Conservation (phyloP, 2,888 invertebrate genomes). For the Pseudanteris insignis region DNA sequence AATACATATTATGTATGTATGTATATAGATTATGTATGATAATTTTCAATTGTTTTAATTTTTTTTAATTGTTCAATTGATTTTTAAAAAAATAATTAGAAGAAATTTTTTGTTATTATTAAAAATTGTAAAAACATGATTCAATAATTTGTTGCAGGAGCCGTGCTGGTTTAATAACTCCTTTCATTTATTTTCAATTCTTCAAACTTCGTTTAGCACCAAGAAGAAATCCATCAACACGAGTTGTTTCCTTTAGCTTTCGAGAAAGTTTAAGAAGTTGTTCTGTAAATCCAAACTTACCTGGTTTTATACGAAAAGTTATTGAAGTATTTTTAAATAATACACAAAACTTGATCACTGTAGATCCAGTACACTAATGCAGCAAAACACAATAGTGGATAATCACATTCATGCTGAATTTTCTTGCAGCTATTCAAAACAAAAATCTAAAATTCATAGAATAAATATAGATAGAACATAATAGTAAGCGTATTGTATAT, state of each 20-base stretch:
- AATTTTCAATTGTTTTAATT: too few species aligned
- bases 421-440: conserved; percentile 34
- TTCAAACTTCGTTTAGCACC: conserved; percentile 91
- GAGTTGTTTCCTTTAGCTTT: conserved; percentile 91
- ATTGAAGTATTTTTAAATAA: conserved; percentile 74
- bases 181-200: conserved; percentile 97
- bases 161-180: conserved; percentile 87
- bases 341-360: conserved; percentile 79
- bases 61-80: too few species aligned
- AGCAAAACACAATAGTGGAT: conserved; percentile 51
- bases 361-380: too few species aligned
- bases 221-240: conserved; percentile 94
- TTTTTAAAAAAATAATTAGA: too few species aligned
- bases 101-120: background rate
- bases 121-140: conserved; percentile 8
- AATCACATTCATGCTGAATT: conserved; percentile 20
- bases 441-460: conserved; percentile 46
- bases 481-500: too few species aligned
- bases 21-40: background rate
- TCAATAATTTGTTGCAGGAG: conserved; percentile 74
- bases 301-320: conserved; percentile 72
- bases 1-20: background rate
- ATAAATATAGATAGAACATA: too few species aligned
- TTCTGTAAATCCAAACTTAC: conserved; percentile 76
- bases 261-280: conserved; percentile 76